Base-by-base conservation (phyloP, 2,888 invertebrate species). In the Trachelus iudaicus region DNA sequence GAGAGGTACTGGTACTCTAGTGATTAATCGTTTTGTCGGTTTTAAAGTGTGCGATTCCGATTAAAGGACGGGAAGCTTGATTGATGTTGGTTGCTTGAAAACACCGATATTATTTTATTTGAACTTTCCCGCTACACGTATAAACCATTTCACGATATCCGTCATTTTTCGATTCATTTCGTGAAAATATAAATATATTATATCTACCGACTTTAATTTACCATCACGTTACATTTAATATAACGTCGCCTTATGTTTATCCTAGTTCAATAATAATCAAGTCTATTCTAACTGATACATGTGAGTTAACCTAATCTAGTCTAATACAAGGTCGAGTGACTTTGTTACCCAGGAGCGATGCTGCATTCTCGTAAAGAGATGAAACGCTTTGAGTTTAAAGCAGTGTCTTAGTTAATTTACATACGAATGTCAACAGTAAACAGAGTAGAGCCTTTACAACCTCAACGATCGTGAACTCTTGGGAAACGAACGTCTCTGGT, bases 11-110 rank as follows among this genome's bases (percentile, higher is more conserved):
- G 40, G 40, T 23, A 23, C 40, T 40, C 4, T 6, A 9, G 75
- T 78, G 80, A 82, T 85, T 74, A 56, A 73, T 73, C 69, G 75
- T 35, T 68, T 74, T 76, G 81, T 74, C 75, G 74, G 76, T 75
- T 69, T 34, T 12, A 75, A 78, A 76, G 35, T 33, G 68, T 33
- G 33, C 40, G 23, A 77, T 34, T 68, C 77, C n/a, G 71, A 77
- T 79, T 80, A 73, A 77, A 77, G 78, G 78, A 78, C 73, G 69
- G 69, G 73, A 73, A 76, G 79, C 79, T 75, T 80, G 81, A 85
- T 85, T 84, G 81, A 83, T 83, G 82, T 85, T 80, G 85, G 82
- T 81, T 80, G 73, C 75, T 77, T 56, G 81, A 81, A 85, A 85
- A 85, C 84, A 83, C 69, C 75, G 82, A 80, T 81, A 84, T 80